Evolutionary conservation across 2,888 invertebrate genomes (phyloP).

Genomic region (Nasonovia ribisnigri): DNA sequence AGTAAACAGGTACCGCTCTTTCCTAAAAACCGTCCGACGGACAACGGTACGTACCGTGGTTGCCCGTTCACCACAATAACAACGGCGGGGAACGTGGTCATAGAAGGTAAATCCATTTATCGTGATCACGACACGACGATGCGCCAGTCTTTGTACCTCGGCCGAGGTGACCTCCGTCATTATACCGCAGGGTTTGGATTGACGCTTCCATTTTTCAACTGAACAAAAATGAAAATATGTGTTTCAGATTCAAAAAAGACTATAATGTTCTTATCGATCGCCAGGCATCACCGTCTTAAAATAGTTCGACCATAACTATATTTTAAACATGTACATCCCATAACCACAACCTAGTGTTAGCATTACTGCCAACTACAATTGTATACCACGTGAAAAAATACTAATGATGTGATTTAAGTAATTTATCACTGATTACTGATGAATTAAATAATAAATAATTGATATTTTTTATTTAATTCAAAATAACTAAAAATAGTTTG

Average conservation of each 20-base stretch:
- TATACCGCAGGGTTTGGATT: background rate
- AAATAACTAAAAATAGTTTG: too few species aligned
- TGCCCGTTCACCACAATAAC: background rate
- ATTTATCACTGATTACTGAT: too few species aligned
- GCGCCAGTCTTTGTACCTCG: background rate
- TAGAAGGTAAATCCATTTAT: background rate
- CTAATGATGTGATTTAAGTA: too few species aligned
- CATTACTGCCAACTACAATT: too few species aligned
- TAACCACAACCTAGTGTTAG: background rate
- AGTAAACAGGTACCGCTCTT: background rate
- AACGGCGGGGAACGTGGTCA: background rate
- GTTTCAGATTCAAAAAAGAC: too few species aligned
- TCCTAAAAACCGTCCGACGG: background rate
- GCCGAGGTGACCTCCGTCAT: background rate
- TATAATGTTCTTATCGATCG: background rate
- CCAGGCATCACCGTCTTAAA: background rate
- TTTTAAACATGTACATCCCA: background rate
- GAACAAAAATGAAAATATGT: too few species aligned
- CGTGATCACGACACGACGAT: background rate
- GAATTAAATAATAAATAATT: too few species aligned
- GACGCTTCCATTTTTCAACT: background rate
- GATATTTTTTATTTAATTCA: too few species aligned
- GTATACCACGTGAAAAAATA: too few species aligned
- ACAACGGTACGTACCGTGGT: background rate
- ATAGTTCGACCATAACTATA: background rate